These are phyloP conservation scores for Aphrophora alni DNA, from an alignment of 2,888 invertebrate species.

Conservation along the genomic window DNA sequence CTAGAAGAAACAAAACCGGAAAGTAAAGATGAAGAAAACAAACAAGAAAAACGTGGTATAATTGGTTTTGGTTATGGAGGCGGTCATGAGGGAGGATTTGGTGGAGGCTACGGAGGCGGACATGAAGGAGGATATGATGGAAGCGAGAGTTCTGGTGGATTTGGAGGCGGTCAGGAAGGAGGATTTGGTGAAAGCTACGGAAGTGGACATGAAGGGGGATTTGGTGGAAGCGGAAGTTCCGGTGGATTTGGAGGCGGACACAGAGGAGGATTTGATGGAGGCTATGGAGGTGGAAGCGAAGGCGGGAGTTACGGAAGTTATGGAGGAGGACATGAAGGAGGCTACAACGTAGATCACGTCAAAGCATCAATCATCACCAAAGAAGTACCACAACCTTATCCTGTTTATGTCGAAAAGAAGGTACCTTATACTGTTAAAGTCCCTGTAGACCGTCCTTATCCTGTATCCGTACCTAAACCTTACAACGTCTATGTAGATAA, in stretches of 20 bases:
- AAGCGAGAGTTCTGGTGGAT: slow-evolving; percentile 42
- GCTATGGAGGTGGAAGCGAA: slow-evolving; percentile 31
- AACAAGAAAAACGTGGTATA: slow-evolving; percentile 59
- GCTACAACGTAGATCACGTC: slow-evolving; percentile 62
- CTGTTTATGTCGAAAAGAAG: slow-evolving; percentile 63
- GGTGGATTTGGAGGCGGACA: slow-evolving; percentile 39
- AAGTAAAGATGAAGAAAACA: slow-evolving; percentile 52
- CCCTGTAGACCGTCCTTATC: slow-evolving; percentile 62
- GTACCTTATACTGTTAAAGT: slow-evolving; percentile 75
- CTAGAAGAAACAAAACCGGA: no score
- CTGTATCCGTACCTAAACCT: slow-evolving; percentile 77
- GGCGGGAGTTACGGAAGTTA: slow-evolving; percentile 43
- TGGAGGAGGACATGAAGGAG: slow-evolving; percentile 51
- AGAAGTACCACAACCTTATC: slow-evolving; percentile 76
- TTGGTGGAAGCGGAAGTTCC: no score
- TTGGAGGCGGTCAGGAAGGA: slow-evolving; percentile 51
- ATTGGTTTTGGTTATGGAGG: slow-evolving; percentile 59
- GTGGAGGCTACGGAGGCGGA: slow-evolving; percentile 26
- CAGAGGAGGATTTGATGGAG: slow-evolving; percentile 31
- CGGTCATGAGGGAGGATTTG: slow-evolving; percentile 37
- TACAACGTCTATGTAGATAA: slow-evolving; percentile 66
- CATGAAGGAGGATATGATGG: no score
- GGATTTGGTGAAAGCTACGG: slow-evolving; percentile 56
- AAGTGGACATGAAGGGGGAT: slow-evolving; percentile 39
- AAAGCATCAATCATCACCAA: slow-evolving; percentile 78